Conservation (phyloP, 2,113 vertebrate species). For the Dromiciops gliroides region DNA sequence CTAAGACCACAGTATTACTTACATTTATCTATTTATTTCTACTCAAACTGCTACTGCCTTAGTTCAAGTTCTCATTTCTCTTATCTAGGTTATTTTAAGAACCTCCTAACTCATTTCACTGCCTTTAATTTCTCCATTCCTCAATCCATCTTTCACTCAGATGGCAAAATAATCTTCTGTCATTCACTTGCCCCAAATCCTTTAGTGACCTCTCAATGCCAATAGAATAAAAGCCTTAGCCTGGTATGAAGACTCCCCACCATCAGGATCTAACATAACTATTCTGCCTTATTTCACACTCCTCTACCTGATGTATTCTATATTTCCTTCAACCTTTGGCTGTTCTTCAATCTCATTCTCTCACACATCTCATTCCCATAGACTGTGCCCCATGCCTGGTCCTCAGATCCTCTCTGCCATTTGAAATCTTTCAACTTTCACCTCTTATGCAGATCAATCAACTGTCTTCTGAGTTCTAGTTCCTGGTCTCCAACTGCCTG, state of each 20-base stretch:
- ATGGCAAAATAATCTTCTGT: neutral
- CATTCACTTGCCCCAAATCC: neutral
- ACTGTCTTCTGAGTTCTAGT: neutral
- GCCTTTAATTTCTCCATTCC: neutral
- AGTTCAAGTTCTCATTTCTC: neutral
- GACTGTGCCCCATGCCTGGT: neutral
- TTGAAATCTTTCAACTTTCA: neutral
- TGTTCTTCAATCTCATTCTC: neutral
- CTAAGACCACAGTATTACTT: neutral
- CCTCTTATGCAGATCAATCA: neutral
- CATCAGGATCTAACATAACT: neutral
- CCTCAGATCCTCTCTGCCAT: neutral
- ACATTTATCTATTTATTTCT: neutral
- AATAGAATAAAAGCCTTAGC: neutral
- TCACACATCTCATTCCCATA: no score
- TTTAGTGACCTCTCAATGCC: neutral
- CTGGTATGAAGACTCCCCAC: neutral
- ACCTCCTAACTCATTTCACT: neutral
- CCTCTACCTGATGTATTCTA: neutral
- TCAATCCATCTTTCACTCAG: neutral
- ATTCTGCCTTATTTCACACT: neutral
- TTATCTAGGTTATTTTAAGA: neutral
- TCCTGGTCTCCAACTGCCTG: neutral
- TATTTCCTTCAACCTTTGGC: neutral
- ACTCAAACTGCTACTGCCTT: neutral